A percentile compares a stretch with the other conserved stretches of the same genome.
Conservation (phyloP, 2,797 vertebrate species). For the Pseudomugil tenellus region DNA sequence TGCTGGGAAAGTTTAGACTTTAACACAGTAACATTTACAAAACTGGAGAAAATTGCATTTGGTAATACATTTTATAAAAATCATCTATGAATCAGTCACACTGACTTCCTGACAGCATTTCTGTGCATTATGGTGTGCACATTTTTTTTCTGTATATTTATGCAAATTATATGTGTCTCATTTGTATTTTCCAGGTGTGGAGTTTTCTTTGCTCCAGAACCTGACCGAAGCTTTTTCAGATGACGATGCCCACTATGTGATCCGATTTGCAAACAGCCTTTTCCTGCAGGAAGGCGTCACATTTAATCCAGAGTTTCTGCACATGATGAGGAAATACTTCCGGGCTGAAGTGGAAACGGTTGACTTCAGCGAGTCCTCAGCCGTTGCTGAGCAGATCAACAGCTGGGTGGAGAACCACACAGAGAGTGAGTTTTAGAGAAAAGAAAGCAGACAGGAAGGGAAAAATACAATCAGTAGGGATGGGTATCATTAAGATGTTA, state of each 20-base stretch:
- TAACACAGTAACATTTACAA: neutral
- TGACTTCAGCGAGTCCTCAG: constrained; percentile 90
- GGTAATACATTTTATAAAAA: no score
- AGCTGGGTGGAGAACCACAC: constrained; percentile 97
- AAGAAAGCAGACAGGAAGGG: neutral
- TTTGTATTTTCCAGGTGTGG: constrained; percentile 82
- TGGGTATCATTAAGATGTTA: no score
- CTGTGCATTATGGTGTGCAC: no score
- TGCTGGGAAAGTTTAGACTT: neutral
- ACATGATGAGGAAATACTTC: constrained; percentile 92
- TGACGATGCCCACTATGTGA: constrained; percentile 87
- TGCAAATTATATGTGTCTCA: no score
- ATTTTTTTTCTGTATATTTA: no score
- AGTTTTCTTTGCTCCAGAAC: constrained; percentile 91
- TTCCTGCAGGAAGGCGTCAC: constrained; percentile 92
- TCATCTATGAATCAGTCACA: no score
- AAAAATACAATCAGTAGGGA: no score
- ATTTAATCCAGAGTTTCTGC: constrained; percentile 91
- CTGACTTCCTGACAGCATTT: no score
- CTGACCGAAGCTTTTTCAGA: constrained; percentile 84
- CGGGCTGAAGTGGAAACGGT: constrained; percentile 89
- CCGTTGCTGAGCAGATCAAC: constrained; percentile 92
- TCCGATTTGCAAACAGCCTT: constrained; percentile 92
- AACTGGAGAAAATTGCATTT: neutral
- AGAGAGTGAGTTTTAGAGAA: constrained; percentile 85